Evolutionary conservation across 2,888 invertebrate genomes (phyloP).

Genomic region (Andrena chrysosceles): DNA sequence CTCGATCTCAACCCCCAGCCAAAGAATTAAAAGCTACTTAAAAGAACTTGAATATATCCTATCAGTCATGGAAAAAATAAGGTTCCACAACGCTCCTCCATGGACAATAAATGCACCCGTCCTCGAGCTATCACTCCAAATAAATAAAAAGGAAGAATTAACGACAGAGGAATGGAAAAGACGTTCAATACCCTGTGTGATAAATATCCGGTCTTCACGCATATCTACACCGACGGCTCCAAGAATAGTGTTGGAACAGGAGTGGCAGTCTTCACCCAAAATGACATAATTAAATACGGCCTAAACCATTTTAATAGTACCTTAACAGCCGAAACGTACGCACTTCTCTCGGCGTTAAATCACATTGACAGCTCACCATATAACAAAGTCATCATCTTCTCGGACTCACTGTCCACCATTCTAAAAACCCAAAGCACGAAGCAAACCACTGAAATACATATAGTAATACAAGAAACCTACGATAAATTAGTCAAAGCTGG

Average conservation of each 20-base stretch:
- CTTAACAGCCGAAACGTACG: too few relatives aligned
- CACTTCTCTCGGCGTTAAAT: too few relatives aligned
- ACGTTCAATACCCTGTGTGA: not conserved
- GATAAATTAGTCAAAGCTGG: conserved; percentile 3
- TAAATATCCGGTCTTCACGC: not conserved
- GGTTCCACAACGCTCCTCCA: not conserved
- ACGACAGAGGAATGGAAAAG: not conserved
- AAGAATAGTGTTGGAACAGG: too few relatives aligned
- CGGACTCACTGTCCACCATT: not conserved
- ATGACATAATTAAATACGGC: too few relatives aligned
- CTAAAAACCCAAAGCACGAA: conserved; percentile 3
- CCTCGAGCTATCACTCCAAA: not conserved
- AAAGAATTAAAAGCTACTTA: not conserved
- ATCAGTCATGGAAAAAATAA: not conserved
- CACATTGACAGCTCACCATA: too few relatives aligned
- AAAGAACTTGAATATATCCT: too few relatives aligned
- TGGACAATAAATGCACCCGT: not conserved
- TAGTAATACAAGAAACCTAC: not conserved
- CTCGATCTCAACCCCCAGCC: too few relatives aligned
- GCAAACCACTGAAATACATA: not conserved
- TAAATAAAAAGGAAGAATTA: not conserved
- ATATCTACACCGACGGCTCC: not conserved
- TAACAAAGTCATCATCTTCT: not conserved
- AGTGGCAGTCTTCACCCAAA: too few relatives aligned
- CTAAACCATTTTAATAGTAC: too few relatives aligned